Conservation (phyloP, 2,113 vertebrate species). For the Chaetorhynchus papuensis region DNA sequence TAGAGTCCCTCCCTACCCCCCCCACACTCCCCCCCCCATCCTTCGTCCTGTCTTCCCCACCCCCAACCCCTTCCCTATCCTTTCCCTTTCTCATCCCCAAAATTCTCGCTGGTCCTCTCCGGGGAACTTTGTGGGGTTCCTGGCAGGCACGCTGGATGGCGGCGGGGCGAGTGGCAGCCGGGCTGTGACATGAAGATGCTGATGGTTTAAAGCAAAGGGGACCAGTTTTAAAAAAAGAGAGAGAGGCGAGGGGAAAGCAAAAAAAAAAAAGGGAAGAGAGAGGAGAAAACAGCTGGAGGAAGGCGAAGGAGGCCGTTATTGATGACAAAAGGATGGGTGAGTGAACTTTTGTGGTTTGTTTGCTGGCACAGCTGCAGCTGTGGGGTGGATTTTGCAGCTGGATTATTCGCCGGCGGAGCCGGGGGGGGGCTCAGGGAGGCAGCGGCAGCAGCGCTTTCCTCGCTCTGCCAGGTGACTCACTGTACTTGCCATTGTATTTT, state of each 20-base stretch:
- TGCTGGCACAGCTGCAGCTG: constrained; percentile 44
- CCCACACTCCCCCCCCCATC: neutral
- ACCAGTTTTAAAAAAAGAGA: neutral
- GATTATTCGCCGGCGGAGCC: neutral
- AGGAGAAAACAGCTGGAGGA: constrained; percentile 32
- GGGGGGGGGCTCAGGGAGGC: neutral
- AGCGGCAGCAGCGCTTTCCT: constrained; percentile 29
- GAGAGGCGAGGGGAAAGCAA: neutral
- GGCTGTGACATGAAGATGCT: constrained; percentile 70
- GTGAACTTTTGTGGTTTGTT: constrained; percentile 76
- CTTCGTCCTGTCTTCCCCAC: constrained; percentile 47
- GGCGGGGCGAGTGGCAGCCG: constrained; percentile 65
- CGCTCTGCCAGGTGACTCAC: constrained; percentile 58
- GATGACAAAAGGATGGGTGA: constrained; percentile 73
- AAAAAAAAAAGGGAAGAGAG: neutral
- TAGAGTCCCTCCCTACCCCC: constrained; percentile 61
- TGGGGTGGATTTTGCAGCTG: neutral
- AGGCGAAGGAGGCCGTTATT: neutral
- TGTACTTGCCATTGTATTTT: constrained; percentile 62
- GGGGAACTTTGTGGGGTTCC: constrained; percentile 73
- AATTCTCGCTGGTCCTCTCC: constrained; percentile 64
- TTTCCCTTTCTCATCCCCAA: constrained; percentile 40
- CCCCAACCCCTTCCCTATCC: constrained; percentile 52
- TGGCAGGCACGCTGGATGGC: constrained; percentile 59
- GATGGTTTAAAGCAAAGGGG: constrained; percentile 54